A percentile compares a stretch with the other conserved stretches of the same genome.
Evolutionary conservation across 1,140 invertebrate species (phyloP).

Genomic region (Conus ventricosus): DNA sequence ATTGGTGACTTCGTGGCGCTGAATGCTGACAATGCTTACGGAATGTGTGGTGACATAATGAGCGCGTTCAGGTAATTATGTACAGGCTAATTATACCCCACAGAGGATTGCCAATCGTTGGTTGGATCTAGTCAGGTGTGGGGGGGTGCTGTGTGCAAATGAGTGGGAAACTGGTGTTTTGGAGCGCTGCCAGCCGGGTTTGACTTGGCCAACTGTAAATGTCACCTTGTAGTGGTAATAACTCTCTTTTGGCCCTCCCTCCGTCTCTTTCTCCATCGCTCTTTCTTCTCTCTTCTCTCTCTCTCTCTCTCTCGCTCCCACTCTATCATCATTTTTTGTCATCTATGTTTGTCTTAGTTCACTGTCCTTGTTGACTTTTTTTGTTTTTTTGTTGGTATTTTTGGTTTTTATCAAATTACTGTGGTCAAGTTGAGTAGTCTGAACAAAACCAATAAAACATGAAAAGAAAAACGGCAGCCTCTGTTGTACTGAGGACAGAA

Average conservation of each 20-base stretch:
- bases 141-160: not conserved
- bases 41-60: not conserved
- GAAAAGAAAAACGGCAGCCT: not conserved
- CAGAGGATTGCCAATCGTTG: not conserved
- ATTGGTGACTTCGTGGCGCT: too few relatives aligned
- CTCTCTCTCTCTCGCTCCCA: slow-evolving; percentile 9
- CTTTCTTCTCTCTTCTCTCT: not conserved
- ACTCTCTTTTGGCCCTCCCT: not conserved
- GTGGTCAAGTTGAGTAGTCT: not conserved
- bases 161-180: not conserved
- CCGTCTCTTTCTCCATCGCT: not conserved
- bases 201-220: not conserved
- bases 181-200: not conserved
- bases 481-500: not conserved
- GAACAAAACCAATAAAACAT: not conserved
- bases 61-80: not conserved
- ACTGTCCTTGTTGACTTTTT: not conserved
- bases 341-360: not conserved
- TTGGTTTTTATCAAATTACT: not conserved
- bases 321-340: not conserved
- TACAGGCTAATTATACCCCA: not conserved
- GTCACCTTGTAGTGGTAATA: not conserved
- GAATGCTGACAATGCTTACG: too few relatives aligned
- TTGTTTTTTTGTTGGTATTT: not conserved
- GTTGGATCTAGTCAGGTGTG: not conserved